Conservation (phyloP, 1,140 invertebrate species). For the Eciton burchellii region DNA sequence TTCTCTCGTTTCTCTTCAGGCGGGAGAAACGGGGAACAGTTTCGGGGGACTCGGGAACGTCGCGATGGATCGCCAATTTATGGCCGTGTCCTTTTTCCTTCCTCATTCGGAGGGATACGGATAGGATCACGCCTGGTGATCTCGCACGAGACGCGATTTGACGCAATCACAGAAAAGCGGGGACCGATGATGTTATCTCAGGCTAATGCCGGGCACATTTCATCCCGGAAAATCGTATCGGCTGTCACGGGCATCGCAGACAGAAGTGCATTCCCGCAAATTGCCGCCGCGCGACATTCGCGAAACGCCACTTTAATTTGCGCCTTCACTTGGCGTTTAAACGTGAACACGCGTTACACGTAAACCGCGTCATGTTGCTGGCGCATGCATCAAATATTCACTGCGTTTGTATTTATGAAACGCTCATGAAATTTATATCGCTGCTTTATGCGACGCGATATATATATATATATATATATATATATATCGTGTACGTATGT, state of each 20-base stretch:
- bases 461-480: too few species aligned
- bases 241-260: neutral
- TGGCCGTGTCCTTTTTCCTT: too few species aligned
- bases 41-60: too few species aligned
- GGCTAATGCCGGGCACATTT: neutral
- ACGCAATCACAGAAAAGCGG: too few species aligned
- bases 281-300: slow-evolving; percentile 10
- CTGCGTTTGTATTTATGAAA: slow-evolving; percentile 60
- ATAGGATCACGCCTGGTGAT: too few species aligned
- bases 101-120: too few species aligned
- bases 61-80: too few species aligned
- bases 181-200: neutral
- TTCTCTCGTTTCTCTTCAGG: neutral
- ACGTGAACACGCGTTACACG: slow-evolving; percentile 37
- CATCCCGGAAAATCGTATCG: slow-evolving; percentile 17
- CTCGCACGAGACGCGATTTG: too few species aligned
- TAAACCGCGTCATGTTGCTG: slow-evolving; percentile 33
- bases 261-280: slow-evolving; percentile 30
- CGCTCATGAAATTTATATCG: slow-evolving; percentile 56
- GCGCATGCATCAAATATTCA: slow-evolving; percentile 54
- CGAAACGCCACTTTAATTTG: slow-evolving; percentile 42
- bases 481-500: too few species aligned
- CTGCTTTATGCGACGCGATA: slow-evolving; percentile 33
- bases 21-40: too few species aligned
- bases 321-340: slow-evolving; percentile 23